Percentiles rank a stretch among this genome's conserved stretches.
Evolutionary conservation across 2,797 vertebrate genomes (phyloP).

Genomic region (Graptemys geographica): DNA sequence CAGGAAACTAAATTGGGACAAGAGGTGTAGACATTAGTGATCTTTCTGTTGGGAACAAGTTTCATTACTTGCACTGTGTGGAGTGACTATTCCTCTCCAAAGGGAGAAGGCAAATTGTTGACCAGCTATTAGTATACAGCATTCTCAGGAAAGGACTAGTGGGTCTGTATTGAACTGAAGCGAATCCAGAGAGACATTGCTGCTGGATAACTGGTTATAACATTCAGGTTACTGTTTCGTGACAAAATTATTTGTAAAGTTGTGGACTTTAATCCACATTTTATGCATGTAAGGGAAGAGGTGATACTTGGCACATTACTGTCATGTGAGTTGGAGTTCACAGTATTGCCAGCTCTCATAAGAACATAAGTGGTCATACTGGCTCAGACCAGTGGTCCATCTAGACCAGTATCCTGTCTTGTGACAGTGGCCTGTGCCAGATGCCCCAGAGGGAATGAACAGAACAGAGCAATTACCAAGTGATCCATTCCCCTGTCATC

Average conservation of each 20-base stretch:
- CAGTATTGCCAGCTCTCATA: no score
- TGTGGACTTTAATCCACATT: not conserved
- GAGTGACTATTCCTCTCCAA: rapidly evolving
- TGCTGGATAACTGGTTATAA: not conserved
- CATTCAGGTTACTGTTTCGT: not conserved
- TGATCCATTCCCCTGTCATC: no score
- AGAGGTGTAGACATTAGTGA: not conserved
- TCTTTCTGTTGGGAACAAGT: not conserved
- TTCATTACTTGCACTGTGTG: not conserved
- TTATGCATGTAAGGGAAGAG: not conserved
- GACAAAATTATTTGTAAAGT: not conserved
- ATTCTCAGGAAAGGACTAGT: not conserved
- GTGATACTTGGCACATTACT: not conserved
- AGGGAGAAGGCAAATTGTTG: not conserved
- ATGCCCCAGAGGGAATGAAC: no score
- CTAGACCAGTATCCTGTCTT: no score
- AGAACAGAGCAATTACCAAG: no score
- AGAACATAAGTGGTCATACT: no score
- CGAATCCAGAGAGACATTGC: not conserved
- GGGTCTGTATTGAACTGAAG: not conserved
- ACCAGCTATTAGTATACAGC: not conserved
- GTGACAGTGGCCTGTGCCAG: no score
- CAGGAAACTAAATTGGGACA: not conserved
- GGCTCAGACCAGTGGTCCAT: no score
- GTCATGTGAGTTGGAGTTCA: not conserved